Base-by-base conservation (phyloP, 1,140 invertebrate species). In the Cardiocondyla obscurior region DNA sequence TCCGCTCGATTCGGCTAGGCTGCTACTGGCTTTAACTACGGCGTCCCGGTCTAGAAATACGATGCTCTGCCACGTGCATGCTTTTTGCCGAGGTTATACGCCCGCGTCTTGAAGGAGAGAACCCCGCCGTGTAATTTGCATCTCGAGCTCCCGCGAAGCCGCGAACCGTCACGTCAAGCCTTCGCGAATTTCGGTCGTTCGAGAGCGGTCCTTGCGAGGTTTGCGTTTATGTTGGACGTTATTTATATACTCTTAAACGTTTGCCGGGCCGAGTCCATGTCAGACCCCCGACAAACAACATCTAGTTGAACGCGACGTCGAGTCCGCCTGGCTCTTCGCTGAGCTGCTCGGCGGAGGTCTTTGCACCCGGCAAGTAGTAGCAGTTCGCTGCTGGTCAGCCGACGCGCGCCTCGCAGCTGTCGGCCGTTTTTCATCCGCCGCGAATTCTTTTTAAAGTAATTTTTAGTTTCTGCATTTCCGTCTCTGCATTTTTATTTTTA, bases 251-350 rank as follows among this genome's bases (percentile, higher is more conserved):
- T 33, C 12, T 19, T 36, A 25, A n/a, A 44, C 70, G 74, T 87
- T 87, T 51, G 60, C 64, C 44, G 82, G 74, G 84, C 81, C 81
- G 87, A 87, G 77, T 62, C 70, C 64, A 87, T 65, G 86, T 85
- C 82, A 60, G 62, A 79, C 30, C 49, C 70, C 69, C 70, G 64
- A 84, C 86, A 77, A 87, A 82, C 58, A 83, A 62, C 79, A 22
- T 22, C 62, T 22, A 30, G 10, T 30, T 28, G 33, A 44, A 49
- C 72, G 33, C 64, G 58, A 81, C 74, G 72, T 64, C 44, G 85
- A 81, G 49, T 49, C 73, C 30, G 69, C 81, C 55, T 70, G 82
- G 55, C 62, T 44, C 83, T 65, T 62, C 53, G 62, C 55, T 72
- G 33, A 42, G 55, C 25, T 51, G 28, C 64, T 62, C 51, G 42